Conservation (phyloP, 2,797 vertebrate genomes). For the Lepus townsendii region DNA sequence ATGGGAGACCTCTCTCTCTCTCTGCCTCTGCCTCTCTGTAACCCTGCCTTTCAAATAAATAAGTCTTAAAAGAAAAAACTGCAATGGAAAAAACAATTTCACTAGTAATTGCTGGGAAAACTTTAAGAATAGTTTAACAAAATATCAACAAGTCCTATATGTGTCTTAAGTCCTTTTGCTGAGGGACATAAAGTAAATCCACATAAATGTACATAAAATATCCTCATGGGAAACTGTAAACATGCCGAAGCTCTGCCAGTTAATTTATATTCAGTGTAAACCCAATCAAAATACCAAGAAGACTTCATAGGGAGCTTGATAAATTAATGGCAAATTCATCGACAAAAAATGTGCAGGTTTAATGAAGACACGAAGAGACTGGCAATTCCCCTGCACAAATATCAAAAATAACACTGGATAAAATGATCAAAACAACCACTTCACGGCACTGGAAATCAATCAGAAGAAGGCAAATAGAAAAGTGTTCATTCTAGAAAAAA, state of each 20-base stretch:
- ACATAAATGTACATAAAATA: conserved; percentile 21
- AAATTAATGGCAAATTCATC: conserved; percentile 31
- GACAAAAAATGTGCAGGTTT: conserved; percentile 23
- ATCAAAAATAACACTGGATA: not conserved
- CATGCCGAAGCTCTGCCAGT: not conserved
- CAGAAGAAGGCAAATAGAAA: not conserved
- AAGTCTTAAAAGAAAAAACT: too few species aligned
- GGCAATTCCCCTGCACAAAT: not conserved
- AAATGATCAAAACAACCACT: conserved; percentile 47
- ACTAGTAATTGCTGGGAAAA: conserved; percentile 8
- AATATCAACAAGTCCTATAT: conserved; percentile 1
- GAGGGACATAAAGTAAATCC: not conserved
- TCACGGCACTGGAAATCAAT: not conserved
- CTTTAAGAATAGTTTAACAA: not conserved
- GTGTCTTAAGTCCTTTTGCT: conserved; percentile 7
- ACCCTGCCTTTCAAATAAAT: too few species aligned
- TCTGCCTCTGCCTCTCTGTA: too few species aligned
- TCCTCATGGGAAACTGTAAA: not conserved
- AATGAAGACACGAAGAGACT: not conserved
- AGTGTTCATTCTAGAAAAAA: conserved; percentile 24
- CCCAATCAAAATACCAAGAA: conserved; percentile 24
- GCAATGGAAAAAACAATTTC: not conserved
- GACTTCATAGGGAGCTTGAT: conserved; percentile 3
- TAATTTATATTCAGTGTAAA: conserved; percentile 39
- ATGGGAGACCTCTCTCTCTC: too few species aligned